These are phyloP conservation scores for Coranthus polyacanthus DNA, from an alignment of 2,797 vertebrate genomes.

Conservation along the genomic window DNA sequence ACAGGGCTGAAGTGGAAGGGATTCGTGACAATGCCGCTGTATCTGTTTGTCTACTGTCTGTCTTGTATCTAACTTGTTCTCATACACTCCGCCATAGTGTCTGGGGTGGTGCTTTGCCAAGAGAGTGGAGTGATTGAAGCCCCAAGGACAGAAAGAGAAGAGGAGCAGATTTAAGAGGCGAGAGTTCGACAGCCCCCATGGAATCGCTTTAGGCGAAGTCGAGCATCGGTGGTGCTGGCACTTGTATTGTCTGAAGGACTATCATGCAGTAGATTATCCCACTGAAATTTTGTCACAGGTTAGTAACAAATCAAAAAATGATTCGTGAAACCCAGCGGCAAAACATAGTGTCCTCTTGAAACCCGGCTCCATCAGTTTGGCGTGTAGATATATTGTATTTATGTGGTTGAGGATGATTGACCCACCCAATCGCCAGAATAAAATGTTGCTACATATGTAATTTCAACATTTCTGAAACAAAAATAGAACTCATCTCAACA, in stretches of 20 bases:
- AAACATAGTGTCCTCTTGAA: neutral
- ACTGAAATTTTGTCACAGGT: slow-evolving; percentile 7
- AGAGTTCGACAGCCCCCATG: slow-evolving; percentile 12
- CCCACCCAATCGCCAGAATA: too few relatives aligned
- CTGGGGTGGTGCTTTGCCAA: neutral
- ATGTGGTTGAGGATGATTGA: too few relatives aligned
- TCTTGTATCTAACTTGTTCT: too few relatives aligned
- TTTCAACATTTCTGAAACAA: too few relatives aligned
- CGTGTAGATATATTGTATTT: neutral
- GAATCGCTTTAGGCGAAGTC: slow-evolving; percentile 2
- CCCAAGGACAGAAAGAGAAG: slow-evolving; percentile 1
- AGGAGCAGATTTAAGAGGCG: slow-evolving; percentile 10
- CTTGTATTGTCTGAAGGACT: slow-evolving; percentile 10
- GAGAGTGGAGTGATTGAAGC: slow-evolving; percentile 22
- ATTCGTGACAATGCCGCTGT: too few relatives aligned
- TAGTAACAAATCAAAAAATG: slow-evolving; percentile 1
- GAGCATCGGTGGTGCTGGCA: slow-evolving; percentile 1
- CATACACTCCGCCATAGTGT: too few relatives aligned
- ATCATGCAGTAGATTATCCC: slow-evolving; percentile 1
- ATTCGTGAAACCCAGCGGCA: neutral
- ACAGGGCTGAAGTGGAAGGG: too few relatives aligned
- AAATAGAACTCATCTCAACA: too few relatives aligned
- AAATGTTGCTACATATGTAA: too few relatives aligned
- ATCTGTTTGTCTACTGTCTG: neutral
- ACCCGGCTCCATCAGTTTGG: neutral